Conservation (phyloP, 1,140 invertebrate species). For the Brachionus koreanus region DNA sequence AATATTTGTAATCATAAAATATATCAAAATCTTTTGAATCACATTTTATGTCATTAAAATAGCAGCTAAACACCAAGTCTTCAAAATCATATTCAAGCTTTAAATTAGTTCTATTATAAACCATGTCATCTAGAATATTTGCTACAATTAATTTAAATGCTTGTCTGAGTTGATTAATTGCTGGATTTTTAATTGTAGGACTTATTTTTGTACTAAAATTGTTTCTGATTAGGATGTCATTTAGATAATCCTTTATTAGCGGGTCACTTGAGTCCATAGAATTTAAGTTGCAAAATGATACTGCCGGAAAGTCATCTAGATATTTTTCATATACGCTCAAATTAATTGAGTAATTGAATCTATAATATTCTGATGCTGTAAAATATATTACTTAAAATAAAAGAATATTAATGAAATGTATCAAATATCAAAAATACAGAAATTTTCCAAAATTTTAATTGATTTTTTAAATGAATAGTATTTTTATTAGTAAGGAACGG, state of each 20-base stretch:
- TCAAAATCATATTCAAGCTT: not conserved
- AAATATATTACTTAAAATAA: not conserved
- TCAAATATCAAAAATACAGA: too few relatives aligned
- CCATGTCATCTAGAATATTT: not conserved
- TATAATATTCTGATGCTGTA: not conserved
- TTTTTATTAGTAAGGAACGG: too few relatives aligned
- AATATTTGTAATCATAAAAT: not conserved
- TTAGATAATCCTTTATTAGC: not conserved
- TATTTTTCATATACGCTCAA: not conserved
- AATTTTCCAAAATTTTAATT: too few relatives aligned
- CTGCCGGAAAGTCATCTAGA: conserved; percentile 3
- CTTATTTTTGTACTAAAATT: not conserved
- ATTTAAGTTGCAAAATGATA: conserved; percentile 26
- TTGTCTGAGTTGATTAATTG: not conserved
- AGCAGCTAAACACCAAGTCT: conserved; percentile 27
- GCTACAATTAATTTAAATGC: not conserved
- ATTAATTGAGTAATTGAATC: not conserved
- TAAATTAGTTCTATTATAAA: not conserved
- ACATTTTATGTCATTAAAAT: too few relatives aligned
- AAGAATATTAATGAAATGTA: too few relatives aligned
- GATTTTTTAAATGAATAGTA: too few relatives aligned
- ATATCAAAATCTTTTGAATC: not conserved
- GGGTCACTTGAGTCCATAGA: not conserved
- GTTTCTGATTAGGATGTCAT: not conserved
- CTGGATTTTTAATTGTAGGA: not conserved